Evolutionary conservation across 2,113 vertebrate species (phyloP), one percentile per base, ranked within the genome.

Genomic region (Prochilodus magdalenae): DNA sequence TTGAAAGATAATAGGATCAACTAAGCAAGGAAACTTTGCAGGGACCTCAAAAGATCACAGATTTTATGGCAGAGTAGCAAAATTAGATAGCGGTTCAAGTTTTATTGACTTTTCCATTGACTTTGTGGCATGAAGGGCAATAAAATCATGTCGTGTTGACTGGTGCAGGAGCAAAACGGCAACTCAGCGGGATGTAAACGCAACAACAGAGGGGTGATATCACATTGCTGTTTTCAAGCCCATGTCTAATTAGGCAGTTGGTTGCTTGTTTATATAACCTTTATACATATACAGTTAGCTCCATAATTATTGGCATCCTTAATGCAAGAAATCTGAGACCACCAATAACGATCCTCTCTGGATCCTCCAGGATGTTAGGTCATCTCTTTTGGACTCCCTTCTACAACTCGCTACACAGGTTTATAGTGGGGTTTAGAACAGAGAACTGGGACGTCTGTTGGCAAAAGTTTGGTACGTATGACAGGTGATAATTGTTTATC

Each of bases 51-150:
- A 87, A 81, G 51, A 85, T 86, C 79, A 66, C 63, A 73, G 14
- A n/a, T 75, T 81, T 82, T 80, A 76, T 70, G 55, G 57, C 29
- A 60, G 75, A 71, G 55, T 82, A 79, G 75, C 84, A 82, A 75
- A 86, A 87, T 84, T 83, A 85, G 63, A 88, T 75, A 77, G 60
- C 77, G 75, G 79, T 77, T 86, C 73, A 87, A 55, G 79, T 75
- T 82, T 69, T 84, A 87, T 90, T 75, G 84, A 86, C 84, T 73
- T 87, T 86, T 86, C 44, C 51, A 81, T 85, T 84, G 83, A 84
- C 79, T 86, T 77, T 84, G 29, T 70, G 70, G 79, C 65, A 71
- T 71, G 71, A 76, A 83, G 80, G 75, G 26, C 84, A 83, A 79
- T 70, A 62, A 77, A 84, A 85, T 81, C 75, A 14, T 86, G 82